Conservation (phyloP, 2,113 vertebrate genomes). For the Apeltes quadracus region DNA sequence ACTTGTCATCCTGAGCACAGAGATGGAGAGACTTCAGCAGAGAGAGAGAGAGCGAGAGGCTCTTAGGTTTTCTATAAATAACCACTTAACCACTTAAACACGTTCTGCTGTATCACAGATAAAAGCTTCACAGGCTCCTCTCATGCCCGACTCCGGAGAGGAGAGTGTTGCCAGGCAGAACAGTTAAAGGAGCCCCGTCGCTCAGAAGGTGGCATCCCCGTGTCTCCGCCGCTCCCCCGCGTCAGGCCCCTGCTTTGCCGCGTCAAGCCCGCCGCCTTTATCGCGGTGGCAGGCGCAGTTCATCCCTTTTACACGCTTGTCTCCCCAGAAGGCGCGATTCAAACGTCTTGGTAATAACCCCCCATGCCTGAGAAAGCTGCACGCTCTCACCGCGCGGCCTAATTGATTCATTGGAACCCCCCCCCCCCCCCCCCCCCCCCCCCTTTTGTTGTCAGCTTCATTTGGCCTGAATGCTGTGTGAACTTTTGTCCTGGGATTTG, state of each 20-base stretch:
- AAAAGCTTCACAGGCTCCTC: constrained; percentile 71
- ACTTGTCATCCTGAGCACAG: constrained; percentile 38
- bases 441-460: constrained; percentile 67
- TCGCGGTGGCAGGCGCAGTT: constrained; percentile 72
- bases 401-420: constrained; percentile 70
- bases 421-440: constrained; percentile 18
- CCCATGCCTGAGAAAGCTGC: constrained; percentile 56
- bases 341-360: constrained; percentile 65
- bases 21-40: constrained; percentile 64
- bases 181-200: constrained; percentile 81
- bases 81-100: no score
- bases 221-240: constrained; percentile 48
- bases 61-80: constrained; percentile 82
- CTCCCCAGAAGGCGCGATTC: constrained; percentile 66
- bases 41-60: constrained; percentile 65
- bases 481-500: constrained; percentile 61
- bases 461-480: constrained; percentile 63
- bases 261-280: constrained; percentile 69
- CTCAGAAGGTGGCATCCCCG: constrained; percentile 53
- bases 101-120: constrained; percentile 82
- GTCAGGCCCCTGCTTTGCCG: constrained; percentile 63
- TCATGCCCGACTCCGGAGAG: constrained; percentile 66
- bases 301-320: constrained; percentile 77
- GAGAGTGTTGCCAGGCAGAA: constrained; percentile 81
- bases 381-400: constrained; percentile 47